phyloP scores from a whole-genome alignment of 2,888 invertebrate genomes.

The Pseudoips prasinana region DNA sequence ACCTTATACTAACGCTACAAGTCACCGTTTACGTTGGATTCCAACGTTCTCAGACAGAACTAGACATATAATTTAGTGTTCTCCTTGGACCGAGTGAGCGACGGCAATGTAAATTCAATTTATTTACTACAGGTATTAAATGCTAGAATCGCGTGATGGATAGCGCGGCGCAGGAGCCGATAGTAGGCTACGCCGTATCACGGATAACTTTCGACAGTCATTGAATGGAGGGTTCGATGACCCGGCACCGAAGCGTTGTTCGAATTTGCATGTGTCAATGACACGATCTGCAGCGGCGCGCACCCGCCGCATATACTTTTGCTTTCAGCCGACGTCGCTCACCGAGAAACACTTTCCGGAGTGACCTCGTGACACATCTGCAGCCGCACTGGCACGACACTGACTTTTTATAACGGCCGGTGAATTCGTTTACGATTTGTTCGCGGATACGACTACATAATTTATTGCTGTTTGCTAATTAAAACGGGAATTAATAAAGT shows the following conservation, averaged over 20 bases:
- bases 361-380: constrained; percentile 69
- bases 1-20: constrained; percentile 45
- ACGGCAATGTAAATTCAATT: constrained; percentile 52
- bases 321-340: constrained; percentile 66
- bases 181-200: constrained; percentile 57
- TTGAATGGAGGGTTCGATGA: constrained; percentile 75
- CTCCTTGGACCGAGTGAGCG: constrained; percentile 44
- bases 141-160: constrained; percentile 51
- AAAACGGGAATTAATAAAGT: no score
- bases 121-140: constrained; percentile 52
- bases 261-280: constrained; percentile 81
- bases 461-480: constrained; percentile 5
- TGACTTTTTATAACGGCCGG: constrained; percentile 6
- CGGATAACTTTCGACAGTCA: constrained; percentile 79
- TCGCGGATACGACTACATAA: constrained; percentile 3
- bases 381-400: constrained; percentile 19
- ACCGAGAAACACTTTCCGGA: constrained; percentile 67
- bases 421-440: constrained; percentile 9
- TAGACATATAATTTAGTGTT: constrained; percentile 56
- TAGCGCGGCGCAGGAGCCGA: constrained; percentile 39
- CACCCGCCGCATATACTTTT: constrained; percentile 69
- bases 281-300: constrained; percentile 63
- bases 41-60: constrained; percentile 42
- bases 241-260: constrained; percentile 67
- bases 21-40: constrained; percentile 39